These are phyloP conservation scores for Anoplopoma fimbria DNA, from an alignment of 2,113 vertebrate species.

Conservation along the genomic window DNA sequence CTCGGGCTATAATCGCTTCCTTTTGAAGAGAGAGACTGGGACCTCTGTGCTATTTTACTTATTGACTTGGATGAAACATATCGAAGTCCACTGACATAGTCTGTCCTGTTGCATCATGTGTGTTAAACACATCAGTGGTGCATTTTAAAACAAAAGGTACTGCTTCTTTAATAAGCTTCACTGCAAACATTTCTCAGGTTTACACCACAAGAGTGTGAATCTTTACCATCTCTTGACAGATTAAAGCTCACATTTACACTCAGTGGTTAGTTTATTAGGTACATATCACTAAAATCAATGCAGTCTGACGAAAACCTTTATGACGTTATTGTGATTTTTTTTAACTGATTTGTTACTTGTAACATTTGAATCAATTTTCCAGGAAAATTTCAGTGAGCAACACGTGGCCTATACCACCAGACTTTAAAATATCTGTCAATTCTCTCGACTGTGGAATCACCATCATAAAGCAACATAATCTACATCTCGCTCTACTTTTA, in stretches of 20 bases:
- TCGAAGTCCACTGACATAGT: slow-evolving; percentile 12
- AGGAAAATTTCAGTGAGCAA: not conserved
- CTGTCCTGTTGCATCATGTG: slow-evolving; percentile 23
- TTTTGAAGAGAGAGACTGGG: slow-evolving; percentile 47
- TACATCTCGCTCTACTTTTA: not conserved
- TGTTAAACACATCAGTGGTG: not conserved
- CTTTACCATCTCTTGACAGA: not conserved
- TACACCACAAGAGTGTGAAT: not conserved
- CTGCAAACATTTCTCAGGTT: not conserved
- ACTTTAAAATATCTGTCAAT: not conserved
- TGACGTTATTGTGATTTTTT: not conserved
- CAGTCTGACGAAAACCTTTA: too few species aligned
- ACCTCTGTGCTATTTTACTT: slow-evolving; percentile 12
- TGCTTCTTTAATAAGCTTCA: not conserved
- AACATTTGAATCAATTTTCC: not conserved
- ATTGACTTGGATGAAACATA: slow-evolving; percentile 42
- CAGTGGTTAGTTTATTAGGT: not conserved
- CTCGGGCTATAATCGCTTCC: slow-evolving; percentile 34
- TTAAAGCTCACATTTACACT: not conserved
- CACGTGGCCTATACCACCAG: too few species aligned
- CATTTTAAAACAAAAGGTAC: not conserved
- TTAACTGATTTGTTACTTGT: not conserved
- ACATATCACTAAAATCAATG: not conserved
- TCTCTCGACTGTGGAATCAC: not conserved
- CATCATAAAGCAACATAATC: not conserved